Evolutionary conservation across 2,113 vertebrate genomes (phyloP).

Genomic region (Hirundichthys speculiger): DNA sequence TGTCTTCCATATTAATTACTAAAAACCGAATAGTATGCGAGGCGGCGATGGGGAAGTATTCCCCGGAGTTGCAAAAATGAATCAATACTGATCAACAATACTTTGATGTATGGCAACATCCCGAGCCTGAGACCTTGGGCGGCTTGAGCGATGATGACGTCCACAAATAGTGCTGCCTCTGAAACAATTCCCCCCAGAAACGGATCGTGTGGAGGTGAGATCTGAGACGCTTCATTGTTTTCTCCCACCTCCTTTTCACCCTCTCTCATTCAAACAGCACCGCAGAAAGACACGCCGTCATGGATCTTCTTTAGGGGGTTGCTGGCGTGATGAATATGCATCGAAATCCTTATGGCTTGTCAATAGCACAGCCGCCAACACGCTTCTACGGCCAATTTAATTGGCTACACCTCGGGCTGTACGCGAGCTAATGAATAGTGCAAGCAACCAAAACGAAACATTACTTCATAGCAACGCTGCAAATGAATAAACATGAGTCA

Average conservation of each 20-base stretch:
- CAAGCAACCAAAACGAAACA: constrained; percentile 68
- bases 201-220: constrained; percentile 51
- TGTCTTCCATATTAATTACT: constrained; percentile 71
- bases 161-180: constrained; percentile 48
- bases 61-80: constrained; percentile 61
- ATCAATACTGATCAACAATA: constrained; percentile 75
- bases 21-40: constrained; percentile 36
- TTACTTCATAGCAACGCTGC: constrained; percentile 48
- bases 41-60: constrained; percentile 59
- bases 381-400: constrained; percentile 53
- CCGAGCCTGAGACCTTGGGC: constrained; percentile 67
- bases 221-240: constrained; percentile 34
- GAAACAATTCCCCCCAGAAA: constrained; percentile 53
- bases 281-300: constrained; percentile 22
- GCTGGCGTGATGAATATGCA: constrained; percentile 58
- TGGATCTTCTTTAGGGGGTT: constrained; percentile 8
- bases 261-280: constrained; percentile 14
- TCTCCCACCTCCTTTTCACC: constrained; percentile 27
- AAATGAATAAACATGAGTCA: constrained; percentile 74
- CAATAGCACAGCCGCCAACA: constrained; percentile 59
- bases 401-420: constrained; percentile 65
- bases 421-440: constrained; percentile 72
- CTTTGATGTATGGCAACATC: constrained; percentile 72
- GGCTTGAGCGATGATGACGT: constrained; percentile 72
- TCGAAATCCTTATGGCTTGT: constrained; percentile 66